A percentile compares a stretch with the other conserved stretches of the same genome.
Evolutionary conservation across 2,797 vertebrate genomes (phyloP).

Genomic region (Acanthurus lineatus): DNA sequence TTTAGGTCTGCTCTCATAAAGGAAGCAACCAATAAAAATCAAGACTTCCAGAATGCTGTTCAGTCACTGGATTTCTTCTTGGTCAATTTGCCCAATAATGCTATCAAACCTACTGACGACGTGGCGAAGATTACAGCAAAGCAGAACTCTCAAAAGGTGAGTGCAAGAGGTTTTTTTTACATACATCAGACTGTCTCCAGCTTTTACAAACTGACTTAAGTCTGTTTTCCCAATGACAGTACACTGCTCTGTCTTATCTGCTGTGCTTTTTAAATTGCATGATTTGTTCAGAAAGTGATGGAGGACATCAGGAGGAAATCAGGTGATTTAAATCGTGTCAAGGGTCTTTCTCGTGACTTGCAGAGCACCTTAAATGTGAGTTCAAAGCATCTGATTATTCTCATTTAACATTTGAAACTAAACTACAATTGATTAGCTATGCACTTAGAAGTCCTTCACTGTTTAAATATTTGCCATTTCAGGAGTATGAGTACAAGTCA

Average conservation of each 20-base stretch:
- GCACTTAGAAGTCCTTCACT: background rate
- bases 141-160: conserved; percentile 91
- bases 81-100: conserved; percentile 88
- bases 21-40: conserved; percentile 86
- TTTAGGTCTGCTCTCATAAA: conserved; percentile 87
- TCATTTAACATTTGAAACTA: background rate
- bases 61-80: conserved; percentile 92
- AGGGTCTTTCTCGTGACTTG: conserved; percentile 87
- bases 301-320: conserved; percentile 91
- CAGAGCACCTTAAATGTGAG: conserved; percentile 89
- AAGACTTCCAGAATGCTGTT: conserved; percentile 89
- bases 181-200: background rate
- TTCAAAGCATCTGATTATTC: background rate
- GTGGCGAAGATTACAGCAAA: conserved; percentile 87
- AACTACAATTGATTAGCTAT: background rate
- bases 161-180: background rate
- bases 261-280: background rate
- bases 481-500: conserved; percentile 91
- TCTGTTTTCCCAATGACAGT: background rate
- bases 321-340: conserved; percentile 79
- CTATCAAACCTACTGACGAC: conserved; percentile 85
- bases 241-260: background rate
- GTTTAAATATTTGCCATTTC: conserved; percentile 26
- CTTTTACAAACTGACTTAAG: background rate
- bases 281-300: conserved; percentile 84